phyloP scores from a whole-genome alignment of 2,113 vertebrate genomes.

The Megalops atlanticus region DNA sequence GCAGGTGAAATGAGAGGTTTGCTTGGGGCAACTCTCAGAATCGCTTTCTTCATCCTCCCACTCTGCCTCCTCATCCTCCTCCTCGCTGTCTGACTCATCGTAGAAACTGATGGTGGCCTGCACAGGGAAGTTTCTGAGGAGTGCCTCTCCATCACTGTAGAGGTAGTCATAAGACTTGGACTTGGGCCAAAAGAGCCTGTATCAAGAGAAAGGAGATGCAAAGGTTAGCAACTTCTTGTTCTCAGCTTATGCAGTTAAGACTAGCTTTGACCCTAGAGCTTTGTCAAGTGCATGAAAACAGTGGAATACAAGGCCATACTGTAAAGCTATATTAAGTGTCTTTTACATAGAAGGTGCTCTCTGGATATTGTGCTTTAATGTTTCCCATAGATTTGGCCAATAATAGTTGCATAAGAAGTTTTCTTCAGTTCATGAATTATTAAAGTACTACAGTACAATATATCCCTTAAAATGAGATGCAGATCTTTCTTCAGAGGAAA shows the following conservation, averaged over 20 bases:
- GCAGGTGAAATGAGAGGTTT: conserved; percentile 38
- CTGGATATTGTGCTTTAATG: too few relatives aligned
- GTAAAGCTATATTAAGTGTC: too few relatives aligned
- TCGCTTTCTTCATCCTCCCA: conserved; percentile 41
- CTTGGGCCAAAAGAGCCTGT: conserved; percentile 82
- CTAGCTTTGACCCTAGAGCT: background rate
- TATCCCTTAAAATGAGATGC: too few relatives aligned
- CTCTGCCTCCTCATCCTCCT: conserved; percentile 60
- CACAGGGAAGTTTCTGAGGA: conserved; percentile 79
- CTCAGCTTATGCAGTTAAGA: background rate
- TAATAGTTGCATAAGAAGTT: too few relatives aligned
- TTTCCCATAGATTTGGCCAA: too few relatives aligned
- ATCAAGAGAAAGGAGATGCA: background rate
- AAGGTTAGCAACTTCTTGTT: conserved; percentile 12
- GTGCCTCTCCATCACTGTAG: conserved; percentile 72
- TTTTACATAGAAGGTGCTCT: too few relatives aligned
- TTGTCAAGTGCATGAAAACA: background rate
- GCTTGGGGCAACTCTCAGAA: conserved; percentile 30
- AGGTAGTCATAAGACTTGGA: conserved; percentile 80
- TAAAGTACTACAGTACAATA: too few relatives aligned
- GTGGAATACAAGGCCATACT: background rate
- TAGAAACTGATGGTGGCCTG: conserved; percentile 85
- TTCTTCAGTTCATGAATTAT: too few relatives aligned
- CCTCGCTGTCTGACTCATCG: conserved; percentile 71
- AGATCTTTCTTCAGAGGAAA: too few relatives aligned